These are phyloP conservation scores for Hestina assimilis DNA, from an alignment of 1,140 invertebrate genomes.

Conservation along the genomic window DNA sequence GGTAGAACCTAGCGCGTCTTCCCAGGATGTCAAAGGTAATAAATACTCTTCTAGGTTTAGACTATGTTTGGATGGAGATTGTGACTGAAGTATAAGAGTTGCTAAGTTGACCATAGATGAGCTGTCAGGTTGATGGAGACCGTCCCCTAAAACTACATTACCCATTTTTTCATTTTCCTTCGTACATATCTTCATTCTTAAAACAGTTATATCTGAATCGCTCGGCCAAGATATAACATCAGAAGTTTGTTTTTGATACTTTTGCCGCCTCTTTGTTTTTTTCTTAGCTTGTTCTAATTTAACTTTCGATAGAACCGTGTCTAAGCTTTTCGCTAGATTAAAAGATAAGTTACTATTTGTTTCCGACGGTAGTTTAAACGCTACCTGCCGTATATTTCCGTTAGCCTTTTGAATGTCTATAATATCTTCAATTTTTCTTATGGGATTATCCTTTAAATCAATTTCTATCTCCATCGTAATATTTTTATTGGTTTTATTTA, in stretches of 20 bases:
- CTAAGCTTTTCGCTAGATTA: constrained; percentile 47
- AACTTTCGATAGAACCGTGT: constrained; percentile 43
- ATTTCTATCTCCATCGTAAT: constrained; percentile 43
- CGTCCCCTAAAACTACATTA: constrained; percentile 52
- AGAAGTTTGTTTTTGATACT: constrained; percentile 38
- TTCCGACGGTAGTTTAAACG: constrained; percentile 50
- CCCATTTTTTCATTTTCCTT: constrained; percentile 40
- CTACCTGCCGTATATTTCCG: constrained; percentile 60
- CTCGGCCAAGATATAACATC: constrained; percentile 66
- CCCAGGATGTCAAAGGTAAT: constrained; percentile 63
- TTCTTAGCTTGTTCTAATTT: constrained; percentile 40
- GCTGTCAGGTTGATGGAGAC: constrained; percentile 55
- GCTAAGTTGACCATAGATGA: constrained; percentile 70
- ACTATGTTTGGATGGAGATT: constrained; percentile 55
- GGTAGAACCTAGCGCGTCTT: constrained; percentile 26
- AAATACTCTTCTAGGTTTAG: constrained; percentile 55
- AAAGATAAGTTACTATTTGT: constrained; percentile 39
- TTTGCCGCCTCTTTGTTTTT: constrained; percentile 45
- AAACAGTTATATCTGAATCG: constrained; percentile 68
- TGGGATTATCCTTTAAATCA: constrained; percentile 35
- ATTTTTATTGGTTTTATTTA: constrained; percentile 41
- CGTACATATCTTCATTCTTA: constrained; percentile 57
- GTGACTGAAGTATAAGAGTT: constrained; percentile 56
- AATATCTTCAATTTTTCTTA: constrained; percentile 69
- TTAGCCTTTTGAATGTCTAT: constrained; percentile 68